Base-by-base conservation (phyloP, 2,797 vertebrate species). In the Eleutherodactylus coqui region DNA sequence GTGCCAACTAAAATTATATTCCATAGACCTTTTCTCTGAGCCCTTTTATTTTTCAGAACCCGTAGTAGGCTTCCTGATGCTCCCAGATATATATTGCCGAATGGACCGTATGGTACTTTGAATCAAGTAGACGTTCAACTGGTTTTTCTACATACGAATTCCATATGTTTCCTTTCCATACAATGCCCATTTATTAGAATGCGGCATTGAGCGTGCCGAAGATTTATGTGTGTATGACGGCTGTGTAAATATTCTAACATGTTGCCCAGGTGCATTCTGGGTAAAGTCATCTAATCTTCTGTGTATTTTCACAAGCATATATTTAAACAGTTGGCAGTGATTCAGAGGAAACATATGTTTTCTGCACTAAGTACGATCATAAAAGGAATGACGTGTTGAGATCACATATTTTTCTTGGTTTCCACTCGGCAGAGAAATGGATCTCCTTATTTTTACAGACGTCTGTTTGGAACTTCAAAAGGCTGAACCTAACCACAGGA, bases 281-380 rank as follows among this genome's bases (percentile, higher is more conserved):
- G 89, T 89, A 89, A 91, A 17, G 7, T 78, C 58, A 32, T 3
- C 69, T 43, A 27, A 72, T 72, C 2, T 88, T 90, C 89, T 90
- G 51, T 89, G 34, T 89, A 81, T 94, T 95, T 94, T 94, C 94
- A 94, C 93, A 95, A 92, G 91, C 91, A 90, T 92, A 92, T 92
- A 92, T 93, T 94, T 93, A 93, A 93, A 93, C 90, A 91, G 88
- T 94, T 95, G 93, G 93, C 94, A 94, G 91, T 78, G 90, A 29
- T 93, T 94, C 93, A 95, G 90, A 70, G 90, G 79, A 85, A 94
- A 93, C 94, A 94, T 95, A 94, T 95, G 94, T 90, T 93, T 92
- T 80, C 90, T 90, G 90, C 90, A 93, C 92, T 93, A 92, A 92
- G 90, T 88, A 93, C 93, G 92, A 90, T 94, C 92, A 93, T 94